A percentile compares a stretch with the other conserved stretches of the same genome.
Conservation (phyloP, 2,888 invertebrate species). For the Chaitophorus viminalis region DNA sequence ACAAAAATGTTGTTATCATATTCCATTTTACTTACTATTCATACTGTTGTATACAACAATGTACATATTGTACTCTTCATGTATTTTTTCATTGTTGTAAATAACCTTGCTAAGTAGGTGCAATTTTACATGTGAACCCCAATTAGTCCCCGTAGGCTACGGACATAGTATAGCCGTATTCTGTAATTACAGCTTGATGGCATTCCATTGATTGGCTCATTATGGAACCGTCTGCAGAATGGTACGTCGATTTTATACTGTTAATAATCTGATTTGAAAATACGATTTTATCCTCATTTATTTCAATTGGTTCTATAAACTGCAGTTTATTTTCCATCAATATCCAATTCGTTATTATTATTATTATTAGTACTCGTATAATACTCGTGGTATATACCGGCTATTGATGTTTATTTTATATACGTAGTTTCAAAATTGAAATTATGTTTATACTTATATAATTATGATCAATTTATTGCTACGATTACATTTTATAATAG, state of each 20-base stretch:
- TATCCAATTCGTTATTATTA: neutral
- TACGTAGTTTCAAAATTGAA: neutral
- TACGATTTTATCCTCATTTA: neutral
- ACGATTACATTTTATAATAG: slow-evolving; percentile 30
- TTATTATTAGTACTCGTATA: neutral
- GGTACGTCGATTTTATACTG: neutral
- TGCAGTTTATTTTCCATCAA: neutral
- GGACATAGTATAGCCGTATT: neutral
- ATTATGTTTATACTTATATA: neutral
- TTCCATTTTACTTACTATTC: neutral
- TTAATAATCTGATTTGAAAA: neutral
- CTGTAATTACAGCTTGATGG: slow-evolving; percentile 42
- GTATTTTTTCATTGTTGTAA: neutral
- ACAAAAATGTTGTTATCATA: slow-evolving; percentile 6
- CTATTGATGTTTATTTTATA: neutral
- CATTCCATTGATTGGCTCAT: slow-evolving; percentile 40
- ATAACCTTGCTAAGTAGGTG: neutral
- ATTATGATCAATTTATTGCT: slow-evolving; percentile 2
- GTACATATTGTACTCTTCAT: neutral
- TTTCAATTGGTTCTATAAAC: neutral
- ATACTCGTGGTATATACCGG: neutral
- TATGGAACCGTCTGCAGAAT: slow-evolving; percentile 1
- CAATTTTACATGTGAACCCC: neutral
- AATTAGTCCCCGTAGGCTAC: neutral
- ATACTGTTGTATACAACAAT: neutral